Percentiles rank a stretch among this genome's conserved stretches.
Evolutionary conservation across 2,888 invertebrate species (phyloP).

Genomic region (Hirtodrosophila trivittata): DNA sequence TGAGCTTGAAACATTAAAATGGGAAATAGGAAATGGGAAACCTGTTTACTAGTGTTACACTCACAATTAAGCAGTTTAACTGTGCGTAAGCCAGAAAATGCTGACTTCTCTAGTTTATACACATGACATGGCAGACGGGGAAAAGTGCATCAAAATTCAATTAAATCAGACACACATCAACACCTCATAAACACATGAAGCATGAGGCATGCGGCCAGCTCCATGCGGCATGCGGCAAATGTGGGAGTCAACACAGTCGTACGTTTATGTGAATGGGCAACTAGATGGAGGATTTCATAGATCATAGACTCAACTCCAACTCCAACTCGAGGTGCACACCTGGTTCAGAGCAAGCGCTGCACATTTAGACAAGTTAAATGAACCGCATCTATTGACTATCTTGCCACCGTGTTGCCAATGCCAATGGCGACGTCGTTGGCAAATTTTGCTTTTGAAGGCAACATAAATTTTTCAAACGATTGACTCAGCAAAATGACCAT

Average conservation of each 20-base stretch:
- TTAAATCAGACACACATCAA: constrained; percentile 73
- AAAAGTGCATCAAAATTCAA: constrained; percentile 71
- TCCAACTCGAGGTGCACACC: neutral
- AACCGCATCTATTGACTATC: constrained; percentile 79
- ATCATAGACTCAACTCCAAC: neutral
- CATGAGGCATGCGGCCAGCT: constrained; percentile 5
- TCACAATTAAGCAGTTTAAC: constrained; percentile 23
- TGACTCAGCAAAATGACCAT: constrained; percentile 79
- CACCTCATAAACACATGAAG: constrained; percentile 60
- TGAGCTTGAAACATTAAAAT: too few species aligned
- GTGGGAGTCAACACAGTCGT: too few species aligned
- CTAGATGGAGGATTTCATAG: too few species aligned
- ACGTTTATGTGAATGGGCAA: too few species aligned
- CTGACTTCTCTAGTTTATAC: constrained; percentile 33
- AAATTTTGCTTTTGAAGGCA: constrained; percentile 78
- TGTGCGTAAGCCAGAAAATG: constrained; percentile 25
- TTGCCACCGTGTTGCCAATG: constrained; percentile 32
- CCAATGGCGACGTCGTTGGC: constrained; percentile 31
- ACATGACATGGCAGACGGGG: constrained; percentile 24
- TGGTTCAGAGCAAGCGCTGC: constrained; percentile 54
- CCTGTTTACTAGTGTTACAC: constrained; percentile 15
- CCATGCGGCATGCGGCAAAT: too few species aligned
- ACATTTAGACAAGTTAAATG: constrained; percentile 77
- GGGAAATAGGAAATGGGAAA: neutral
- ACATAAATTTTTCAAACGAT: constrained; percentile 78